Percentiles rank a stretch among this genome's conserved stretches.
These are phyloP conservation scores for Dromiciops gliroides DNA, from an alignment of 2,113 vertebrate genomes.

Conservation along the genomic window DNA sequence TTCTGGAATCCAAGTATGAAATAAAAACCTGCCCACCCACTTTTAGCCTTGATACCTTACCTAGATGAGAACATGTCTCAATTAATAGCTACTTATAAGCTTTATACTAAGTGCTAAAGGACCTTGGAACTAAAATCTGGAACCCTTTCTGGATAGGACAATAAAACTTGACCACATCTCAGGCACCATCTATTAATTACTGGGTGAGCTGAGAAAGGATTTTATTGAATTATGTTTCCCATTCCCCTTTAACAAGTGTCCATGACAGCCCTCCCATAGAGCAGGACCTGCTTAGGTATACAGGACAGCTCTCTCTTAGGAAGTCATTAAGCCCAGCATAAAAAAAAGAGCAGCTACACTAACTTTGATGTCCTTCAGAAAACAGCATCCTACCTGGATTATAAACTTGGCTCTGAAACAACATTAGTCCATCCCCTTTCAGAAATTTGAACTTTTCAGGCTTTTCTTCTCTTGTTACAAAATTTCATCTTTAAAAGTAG, in stretches of 20 bases:
- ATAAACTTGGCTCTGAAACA: background rate
- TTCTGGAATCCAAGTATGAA: background rate
- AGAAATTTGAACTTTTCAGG: background rate
- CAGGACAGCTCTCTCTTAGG: background rate
- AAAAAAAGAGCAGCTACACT: background rate
- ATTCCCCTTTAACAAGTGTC: background rate
- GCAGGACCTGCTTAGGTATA: background rate
- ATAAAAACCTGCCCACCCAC: background rate
- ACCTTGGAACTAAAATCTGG: background rate
- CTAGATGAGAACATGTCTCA: background rate
- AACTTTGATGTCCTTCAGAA: background rate
- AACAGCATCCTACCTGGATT: background rate
- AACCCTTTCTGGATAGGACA: background rate
- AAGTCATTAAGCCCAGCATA: background rate
- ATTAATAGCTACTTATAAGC: background rate
- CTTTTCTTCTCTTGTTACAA: background rate
- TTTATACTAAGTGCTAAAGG: background rate
- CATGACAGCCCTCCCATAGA: background rate
- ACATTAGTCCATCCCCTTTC: background rate
- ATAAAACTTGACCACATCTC: background rate
- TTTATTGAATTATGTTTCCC: background rate
- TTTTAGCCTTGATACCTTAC: background rate
- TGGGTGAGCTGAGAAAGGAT: background rate
- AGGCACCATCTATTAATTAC: background rate
- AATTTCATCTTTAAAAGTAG: background rate